Evolutionary conservation across 2,113 vertebrate species (phyloP), one percentile per base, ranked within the genome.

Genomic region (Ahaetulla prasina): DNA sequence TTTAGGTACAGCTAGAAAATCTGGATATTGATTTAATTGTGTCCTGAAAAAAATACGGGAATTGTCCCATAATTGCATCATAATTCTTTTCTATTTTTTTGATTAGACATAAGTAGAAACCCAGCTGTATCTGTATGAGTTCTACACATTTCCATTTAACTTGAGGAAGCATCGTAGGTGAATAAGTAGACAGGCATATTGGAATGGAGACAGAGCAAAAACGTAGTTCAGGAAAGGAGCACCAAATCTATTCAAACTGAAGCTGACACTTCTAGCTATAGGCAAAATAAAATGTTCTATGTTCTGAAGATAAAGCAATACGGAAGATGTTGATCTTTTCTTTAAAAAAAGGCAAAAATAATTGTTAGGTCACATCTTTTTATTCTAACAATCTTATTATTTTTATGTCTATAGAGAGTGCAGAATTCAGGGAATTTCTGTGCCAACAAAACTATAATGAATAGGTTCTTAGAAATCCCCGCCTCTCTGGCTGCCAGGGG

Each of bases 401-500:
- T 95, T 95, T 96, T 93, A 91, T 94, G 92, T 95, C 94, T 97
- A 95, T 94, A 93, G 96, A 96, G 93, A 97, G 93, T 94, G 96
- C 94, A 96, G 95, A 97, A 97, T 96, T 93, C 95, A 96, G 95
- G 96, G 97, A 96, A 96, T 96, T 97, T 96, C 95, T 93, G 94
- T 94, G 97, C 95, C 95, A 92, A 93, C 95, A 96, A 97, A 97
- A 96, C 95, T 96, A 95, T 98, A 97, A 97, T 97, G 97, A 98
- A 92, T 3, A 85, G 97, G 96, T 97, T 97, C 68, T 85, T 97
- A 97, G 96, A 95, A 98, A 96, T 89, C 95, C 90, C 93, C 96
- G 96, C 97, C 96, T 97, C 96, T 95, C 96, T 97, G 97, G 96
- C 96, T 98, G 97, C 97, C 97, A 97, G 92, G 93, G 93, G 95